Evolutionary conservation across 2,113 vertebrate species (phyloP).

Genomic region (Crotalus tigris): DNA sequence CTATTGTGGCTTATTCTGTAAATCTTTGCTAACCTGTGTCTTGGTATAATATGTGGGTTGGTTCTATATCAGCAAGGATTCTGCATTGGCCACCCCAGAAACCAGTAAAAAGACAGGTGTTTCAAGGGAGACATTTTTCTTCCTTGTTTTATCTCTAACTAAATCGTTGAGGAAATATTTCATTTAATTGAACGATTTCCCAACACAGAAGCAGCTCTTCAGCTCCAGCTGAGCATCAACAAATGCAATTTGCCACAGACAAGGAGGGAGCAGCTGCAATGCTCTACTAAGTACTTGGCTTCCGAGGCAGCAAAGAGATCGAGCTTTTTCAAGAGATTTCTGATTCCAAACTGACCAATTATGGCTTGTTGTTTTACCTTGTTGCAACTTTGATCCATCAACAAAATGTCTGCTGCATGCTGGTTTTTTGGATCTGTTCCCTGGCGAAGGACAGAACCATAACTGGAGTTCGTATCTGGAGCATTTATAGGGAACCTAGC

Average conservation of each 20-base stretch:
- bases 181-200: slow-evolving; percentile 16
- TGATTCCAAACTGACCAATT: neutral
- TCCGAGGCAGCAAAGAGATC: neutral
- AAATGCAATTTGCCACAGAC: slow-evolving; percentile 22
- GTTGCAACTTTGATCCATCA: neutral
- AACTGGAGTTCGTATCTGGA: neutral
- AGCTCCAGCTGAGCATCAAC: slow-evolving; percentile 15
- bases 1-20: neutral
- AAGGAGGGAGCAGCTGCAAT: neutral
- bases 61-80: neutral
- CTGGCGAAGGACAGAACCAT: neutral
- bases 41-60: neutral
- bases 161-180: slow-evolving; percentile 18
- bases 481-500: neutral
- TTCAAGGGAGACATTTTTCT: neutral
- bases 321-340: neutral
- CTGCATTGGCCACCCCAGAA: neutral
- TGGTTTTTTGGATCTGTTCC: neutral
- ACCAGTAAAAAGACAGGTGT: neutral
- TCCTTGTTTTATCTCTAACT: neutral
- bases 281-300: neutral
- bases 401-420: neutral
- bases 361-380: neutral
- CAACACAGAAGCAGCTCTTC: neutral
- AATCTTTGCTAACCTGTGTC: neutral